Conservation (phyloP, 2,113 vertebrate species). For the Sinocyclocheilus anophthalmus region DNA sequence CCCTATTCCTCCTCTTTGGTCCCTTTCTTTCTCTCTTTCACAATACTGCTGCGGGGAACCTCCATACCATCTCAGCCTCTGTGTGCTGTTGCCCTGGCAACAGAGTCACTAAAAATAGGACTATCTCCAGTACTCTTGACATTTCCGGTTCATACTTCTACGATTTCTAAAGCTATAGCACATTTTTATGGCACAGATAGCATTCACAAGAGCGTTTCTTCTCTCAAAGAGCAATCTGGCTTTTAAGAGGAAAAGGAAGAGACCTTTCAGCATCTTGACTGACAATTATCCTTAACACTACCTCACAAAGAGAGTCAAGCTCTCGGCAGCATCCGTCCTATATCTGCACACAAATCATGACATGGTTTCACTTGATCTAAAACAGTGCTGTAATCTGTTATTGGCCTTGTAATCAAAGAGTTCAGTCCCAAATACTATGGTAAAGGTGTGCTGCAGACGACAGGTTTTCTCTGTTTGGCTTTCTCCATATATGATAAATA, state of each 20-base stretch:
- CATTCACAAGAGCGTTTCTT: slow-evolving; percentile 24
- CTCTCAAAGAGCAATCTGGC: neutral
- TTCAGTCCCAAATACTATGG: neutral
- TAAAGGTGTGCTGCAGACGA: neutral
- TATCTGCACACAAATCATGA: neutral
- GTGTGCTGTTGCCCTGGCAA: slow-evolving; percentile 80
- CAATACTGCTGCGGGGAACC: slow-evolving; percentile 76
- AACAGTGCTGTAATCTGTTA: neutral
- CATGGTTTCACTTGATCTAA: neutral
- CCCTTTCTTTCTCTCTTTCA: slow-evolving; percentile 61
- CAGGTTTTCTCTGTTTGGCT: neutral
- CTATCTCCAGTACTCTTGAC: slow-evolving; percentile 79
- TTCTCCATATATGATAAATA: neutral
- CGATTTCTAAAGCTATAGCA: slow-evolving; percentile 66
- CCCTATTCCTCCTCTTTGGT: slow-evolving; percentile 2
- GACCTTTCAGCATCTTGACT: slow-evolving; percentile 17
- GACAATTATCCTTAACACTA: slow-evolving; percentile 5
- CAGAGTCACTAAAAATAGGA: slow-evolving; percentile 83
- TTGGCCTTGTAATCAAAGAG: neutral
- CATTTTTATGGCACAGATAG: slow-evolving; percentile 43
- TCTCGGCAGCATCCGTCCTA: neutral
- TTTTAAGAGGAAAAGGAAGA: slow-evolving; percentile 21
- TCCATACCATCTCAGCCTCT: slow-evolving; percentile 74
- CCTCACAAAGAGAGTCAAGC: neutral
- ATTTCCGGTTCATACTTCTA: slow-evolving; percentile 77